phyloP scores from a whole-genome alignment of 1,140 invertebrate species.

The Drosophila leontia region DNA sequence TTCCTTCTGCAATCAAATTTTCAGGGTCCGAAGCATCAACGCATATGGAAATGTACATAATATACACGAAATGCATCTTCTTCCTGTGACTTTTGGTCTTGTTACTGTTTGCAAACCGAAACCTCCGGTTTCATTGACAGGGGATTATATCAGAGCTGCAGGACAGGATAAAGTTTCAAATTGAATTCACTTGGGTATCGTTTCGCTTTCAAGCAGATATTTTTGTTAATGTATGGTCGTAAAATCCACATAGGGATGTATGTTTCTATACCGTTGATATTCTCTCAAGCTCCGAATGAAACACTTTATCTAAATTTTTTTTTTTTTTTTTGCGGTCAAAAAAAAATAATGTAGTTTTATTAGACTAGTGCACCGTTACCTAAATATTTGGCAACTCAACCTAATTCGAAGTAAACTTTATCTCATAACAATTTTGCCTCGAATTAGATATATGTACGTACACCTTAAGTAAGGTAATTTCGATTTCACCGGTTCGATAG shows the following conservation, averaged over 20 bases:
- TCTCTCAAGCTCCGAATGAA: not conserved
- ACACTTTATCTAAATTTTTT: not conserved
- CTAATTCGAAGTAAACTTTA: too few relatives aligned
- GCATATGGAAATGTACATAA: conserved; percentile 6
- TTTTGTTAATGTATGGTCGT: not conserved
- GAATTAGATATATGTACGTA: too few relatives aligned
- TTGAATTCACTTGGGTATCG: not conserved
- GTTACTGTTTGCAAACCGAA: conserved; percentile 2
- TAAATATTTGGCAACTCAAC: too few relatives aligned
- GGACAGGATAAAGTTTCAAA: not conserved
- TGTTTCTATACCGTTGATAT: not conserved
- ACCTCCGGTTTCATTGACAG: not conserved
- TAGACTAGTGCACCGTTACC: too few relatives aligned
- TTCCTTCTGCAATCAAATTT: conserved; percentile 29
- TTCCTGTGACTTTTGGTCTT: not conserved
- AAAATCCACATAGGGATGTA: not conserved
- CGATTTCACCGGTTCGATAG: not conserved
- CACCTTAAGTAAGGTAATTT: too few relatives aligned
- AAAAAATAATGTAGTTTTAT: too few relatives aligned
- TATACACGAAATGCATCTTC: conserved; percentile 1
- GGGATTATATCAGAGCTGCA: not conserved
- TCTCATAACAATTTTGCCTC: not conserved
- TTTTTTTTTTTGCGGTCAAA: too few relatives aligned
- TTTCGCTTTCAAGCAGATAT: not conserved
- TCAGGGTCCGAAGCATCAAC: conserved; percentile 2